phyloP scores from a whole-genome alignment of 2,113 vertebrate species.

The Serinus canaria region DNA sequence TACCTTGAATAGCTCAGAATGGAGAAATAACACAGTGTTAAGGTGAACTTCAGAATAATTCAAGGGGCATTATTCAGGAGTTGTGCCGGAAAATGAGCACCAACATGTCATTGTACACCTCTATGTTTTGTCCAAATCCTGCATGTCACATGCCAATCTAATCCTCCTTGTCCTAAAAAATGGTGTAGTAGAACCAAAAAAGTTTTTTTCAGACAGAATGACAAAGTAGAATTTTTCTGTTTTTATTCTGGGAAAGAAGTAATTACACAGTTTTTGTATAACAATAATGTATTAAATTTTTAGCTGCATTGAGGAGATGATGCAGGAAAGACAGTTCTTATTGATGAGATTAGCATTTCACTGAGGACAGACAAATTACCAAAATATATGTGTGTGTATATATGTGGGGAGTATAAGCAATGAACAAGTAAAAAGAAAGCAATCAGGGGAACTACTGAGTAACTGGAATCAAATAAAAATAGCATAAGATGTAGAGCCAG shows the following conservation, averaged over 20 bases:
- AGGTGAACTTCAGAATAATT: background rate
- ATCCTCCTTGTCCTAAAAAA: background rate
- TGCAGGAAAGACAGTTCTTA: background rate
- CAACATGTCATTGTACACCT: background rate
- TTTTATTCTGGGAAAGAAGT: background rate
- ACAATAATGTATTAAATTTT: background rate
- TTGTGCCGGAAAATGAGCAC: background rate
- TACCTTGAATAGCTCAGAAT: background rate
- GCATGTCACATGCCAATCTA: background rate
- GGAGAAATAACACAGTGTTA: background rate
- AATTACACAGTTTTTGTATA: background rate
- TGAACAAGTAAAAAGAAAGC: background rate
- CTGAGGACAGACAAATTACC: background rate
- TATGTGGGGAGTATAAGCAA: background rate
- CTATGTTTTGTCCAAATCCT: background rate
- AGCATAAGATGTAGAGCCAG: fast-evolving
- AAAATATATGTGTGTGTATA: background rate
- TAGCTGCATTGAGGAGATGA: background rate
- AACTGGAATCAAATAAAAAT: background rate
- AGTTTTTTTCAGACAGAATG: background rate
- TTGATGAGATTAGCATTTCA: background rate
- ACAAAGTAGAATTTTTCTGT: background rate
- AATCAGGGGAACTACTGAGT: background rate
- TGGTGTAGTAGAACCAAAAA: background rate
- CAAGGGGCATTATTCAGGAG: background rate